A percentile compares a stretch with the other conserved stretches of the same genome.
These are phyloP conservation scores for Crepidodera aurea DNA, from an alignment of 2,888 invertebrate genomes.

Conservation along the genomic window DNA sequence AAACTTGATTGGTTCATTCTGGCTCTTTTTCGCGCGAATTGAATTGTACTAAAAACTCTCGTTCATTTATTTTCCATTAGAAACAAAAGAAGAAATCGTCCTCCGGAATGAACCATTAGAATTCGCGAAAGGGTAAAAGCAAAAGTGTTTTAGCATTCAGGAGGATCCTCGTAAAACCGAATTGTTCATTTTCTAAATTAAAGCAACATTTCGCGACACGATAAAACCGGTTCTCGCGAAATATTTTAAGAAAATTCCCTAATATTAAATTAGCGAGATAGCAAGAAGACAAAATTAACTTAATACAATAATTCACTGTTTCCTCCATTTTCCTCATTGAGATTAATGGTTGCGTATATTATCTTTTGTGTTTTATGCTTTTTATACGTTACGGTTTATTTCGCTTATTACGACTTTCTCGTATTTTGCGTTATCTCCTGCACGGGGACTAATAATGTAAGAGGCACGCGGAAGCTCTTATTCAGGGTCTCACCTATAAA, in stretches of 20 bases:
- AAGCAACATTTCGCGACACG: conserved; percentile 14
- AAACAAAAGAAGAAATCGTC: neutral
- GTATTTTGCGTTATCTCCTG: conserved; percentile 1
- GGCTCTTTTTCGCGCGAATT: neutral
- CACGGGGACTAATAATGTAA: neutral
- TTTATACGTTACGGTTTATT: conserved; percentile 24
- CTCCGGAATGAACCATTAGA: neutral
- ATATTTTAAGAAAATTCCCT: conserved; percentile 13
- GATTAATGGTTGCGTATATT: conserved; percentile 33
- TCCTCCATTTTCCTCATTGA: conserved; percentile 30
- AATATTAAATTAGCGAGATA: conserved; percentile 14
- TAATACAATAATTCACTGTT: conserved; percentile 24
- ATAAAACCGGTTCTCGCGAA: conserved; percentile 2
- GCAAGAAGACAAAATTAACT: conserved; percentile 21
- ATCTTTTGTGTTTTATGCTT: conserved; percentile 29
- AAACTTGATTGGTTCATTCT: neutral
- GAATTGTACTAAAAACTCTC: neutral
- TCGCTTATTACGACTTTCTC: conserved; percentile 22
- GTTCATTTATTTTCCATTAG: neutral
- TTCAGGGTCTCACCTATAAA: too few species aligned
- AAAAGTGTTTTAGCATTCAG: neutral
- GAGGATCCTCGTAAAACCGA: conserved; percentile 13
- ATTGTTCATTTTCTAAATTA: conserved; percentile 22
- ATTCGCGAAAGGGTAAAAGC: conserved; percentile 14
- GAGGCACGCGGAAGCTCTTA: too few species aligned